Evolutionary conservation across 1,140 invertebrate genomes (phyloP), one percentile per base, ranked within the genome.

Genomic region (Magallana gigas): DNA sequence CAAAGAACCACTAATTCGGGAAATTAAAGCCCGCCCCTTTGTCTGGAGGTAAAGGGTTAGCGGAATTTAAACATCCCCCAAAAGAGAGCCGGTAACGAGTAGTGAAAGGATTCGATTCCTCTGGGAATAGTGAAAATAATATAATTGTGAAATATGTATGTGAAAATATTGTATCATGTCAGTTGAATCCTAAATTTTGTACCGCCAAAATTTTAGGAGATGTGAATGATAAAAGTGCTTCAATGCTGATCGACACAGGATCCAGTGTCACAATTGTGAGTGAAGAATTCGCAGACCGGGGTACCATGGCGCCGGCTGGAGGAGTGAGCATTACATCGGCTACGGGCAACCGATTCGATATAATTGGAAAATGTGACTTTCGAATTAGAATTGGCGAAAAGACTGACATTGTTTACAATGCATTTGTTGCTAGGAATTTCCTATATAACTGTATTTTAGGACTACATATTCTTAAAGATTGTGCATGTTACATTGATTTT

Each of bases 401-500:
- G 29, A 36, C 18, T 71, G 2, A 18, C 29, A 8, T 71, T 71
- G 18, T 9, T 6, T 71, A 71, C 29, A 5, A 18, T 14, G 64
- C 64, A 11, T 85, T 64, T 71, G 64, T 85, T 14, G 62, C 84
- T 48, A 36, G 56, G 57, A 56, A 85, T 57, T 85, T 76, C 71
- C 62, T 14, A 12, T 76, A 76, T 71, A 18, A 85, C 6, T 85
- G 84, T 71, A 68, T 85, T 8, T 56, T 85, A n/a, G 84, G 84
- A 2, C 12, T 85, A 9, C 62, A 85, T n/a, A 68, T 83, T 83
- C 57, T 83, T 1, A 48, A 58, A 36, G 16, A 8, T 18, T 16
- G 9, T 12, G 82, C 48, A 71, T 60, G 48, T 11, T 29, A 8
- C 48, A 71, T 85, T 57, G 84, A 71, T 85, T 5, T 23, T n/a